These are phyloP conservation scores for Porites lutea DNA, from an alignment of 64 coral and sea anemone genomes.

Conservation along the genomic window DNA sequence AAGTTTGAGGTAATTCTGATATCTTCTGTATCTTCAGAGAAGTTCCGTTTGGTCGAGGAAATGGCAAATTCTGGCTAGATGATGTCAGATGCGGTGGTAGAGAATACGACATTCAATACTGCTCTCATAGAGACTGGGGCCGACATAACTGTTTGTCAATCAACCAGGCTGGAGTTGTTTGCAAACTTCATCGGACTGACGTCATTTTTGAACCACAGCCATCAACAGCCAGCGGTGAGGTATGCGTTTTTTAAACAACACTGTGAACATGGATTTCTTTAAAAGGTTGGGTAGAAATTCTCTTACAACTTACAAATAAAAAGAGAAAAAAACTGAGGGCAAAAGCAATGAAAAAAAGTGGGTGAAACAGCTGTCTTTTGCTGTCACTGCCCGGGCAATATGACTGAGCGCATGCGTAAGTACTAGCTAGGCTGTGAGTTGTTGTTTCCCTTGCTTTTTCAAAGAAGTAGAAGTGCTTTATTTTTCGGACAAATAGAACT, in stretches of 20 bases:
- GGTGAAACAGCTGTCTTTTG: too few relatives aligned
- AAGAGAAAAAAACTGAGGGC: too few relatives aligned
- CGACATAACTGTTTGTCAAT: slow-evolving; percentile 57
- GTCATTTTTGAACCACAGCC: slow-evolving; percentile 40
- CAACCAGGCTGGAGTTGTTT: slow-evolving; percentile 81
- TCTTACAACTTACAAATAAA: too few relatives aligned
- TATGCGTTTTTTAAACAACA: neutral
- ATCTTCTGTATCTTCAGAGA: neutral
- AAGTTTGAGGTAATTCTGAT: neutral
- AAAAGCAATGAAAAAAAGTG: too few relatives aligned
- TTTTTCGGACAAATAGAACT: too few relatives aligned
- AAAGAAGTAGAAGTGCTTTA: too few relatives aligned
- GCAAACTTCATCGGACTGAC: slow-evolving; percentile 40
- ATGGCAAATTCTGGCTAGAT: slow-evolving; percentile 65
- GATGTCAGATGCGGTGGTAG: slow-evolving; percentile 77
- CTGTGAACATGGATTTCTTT: too few relatives aligned
- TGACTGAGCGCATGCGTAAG: too few relatives aligned
- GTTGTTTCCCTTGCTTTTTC: too few relatives aligned
- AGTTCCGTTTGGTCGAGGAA: slow-evolving; percentile 70
- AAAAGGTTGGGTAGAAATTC: too few relatives aligned
- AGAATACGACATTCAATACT: slow-evolving; percentile 57
- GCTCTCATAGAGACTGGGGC: slow-evolving; percentile 86
- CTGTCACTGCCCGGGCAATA: too few relatives aligned
- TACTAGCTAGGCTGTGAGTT: too few relatives aligned
- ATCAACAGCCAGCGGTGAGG: slow-evolving; percentile 56